Evolutionary conservation across 2,797 vertebrate genomes (phyloP), one percentile per base, ranked within the genome.

Genomic region (Spondyliosoma cantharus): DNA sequence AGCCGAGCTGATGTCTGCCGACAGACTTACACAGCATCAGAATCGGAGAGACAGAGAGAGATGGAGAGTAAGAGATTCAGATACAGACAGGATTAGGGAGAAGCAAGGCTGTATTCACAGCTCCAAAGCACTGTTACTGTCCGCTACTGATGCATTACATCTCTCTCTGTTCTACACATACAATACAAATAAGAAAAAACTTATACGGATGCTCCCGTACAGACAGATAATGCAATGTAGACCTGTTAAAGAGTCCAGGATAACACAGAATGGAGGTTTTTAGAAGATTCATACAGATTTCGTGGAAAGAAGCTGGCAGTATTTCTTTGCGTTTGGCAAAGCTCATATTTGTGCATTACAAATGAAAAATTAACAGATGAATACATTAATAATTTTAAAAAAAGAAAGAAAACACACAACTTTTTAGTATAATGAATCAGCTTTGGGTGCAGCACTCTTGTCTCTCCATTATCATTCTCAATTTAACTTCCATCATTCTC

Each of bases 1-100:
- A 85, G 86, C 66, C 9, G 71, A 88, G 85, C 80, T 80, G 82
- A 82, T 78, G 85, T 87, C 83, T 86, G 85, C 71, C 27, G 74
- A 72, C 74, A 86, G 65, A 78, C 58, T 68, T 61, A 46, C 60
- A 73, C 82, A 43, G 71, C 59, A 11, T 78, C 84, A 74, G 83
- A 82, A 67, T 88, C 49, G 67, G 69, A 87, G 82, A 68, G 77
- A 89, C 25, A 65, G 63, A 62, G 70, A 74, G 86, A 74, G 82
- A 80, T 6, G 54, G 71, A 65, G 76, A 76, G 75, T 49, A 64
- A 74, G 70, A 84, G 78, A 88, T 71, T 65, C 66, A 78, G 59
- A 76, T 25, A 74, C 50, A 74, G 78, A 68, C 68, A 78, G 80
- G 79, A 78, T 84, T 52, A 76, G 71, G 78, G 66, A 80, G 76